phyloP scores from a whole-genome alignment of 2,113 vertebrate genomes.

The Pelvicachromis taeniatus region DNA sequence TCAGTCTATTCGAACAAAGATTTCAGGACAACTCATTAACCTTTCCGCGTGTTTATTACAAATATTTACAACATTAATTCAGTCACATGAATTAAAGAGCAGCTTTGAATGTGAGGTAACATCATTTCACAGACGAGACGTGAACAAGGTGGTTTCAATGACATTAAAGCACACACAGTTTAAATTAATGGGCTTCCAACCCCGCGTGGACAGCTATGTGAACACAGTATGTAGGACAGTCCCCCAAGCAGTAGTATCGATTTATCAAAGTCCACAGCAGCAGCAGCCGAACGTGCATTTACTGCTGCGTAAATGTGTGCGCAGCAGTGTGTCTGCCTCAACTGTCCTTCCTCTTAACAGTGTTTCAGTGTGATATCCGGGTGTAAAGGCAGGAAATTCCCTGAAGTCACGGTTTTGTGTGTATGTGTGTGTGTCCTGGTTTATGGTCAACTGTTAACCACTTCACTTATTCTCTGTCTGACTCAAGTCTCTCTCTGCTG shows the following conservation, averaged over 20 bases:
- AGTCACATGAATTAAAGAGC: conserved; percentile 16
- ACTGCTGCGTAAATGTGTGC: neutral
- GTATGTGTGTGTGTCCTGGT: neutral
- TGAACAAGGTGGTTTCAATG: neutral
- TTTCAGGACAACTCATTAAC: neutral
- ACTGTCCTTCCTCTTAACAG: conserved; percentile 22
- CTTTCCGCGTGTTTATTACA: conserved; percentile 55
- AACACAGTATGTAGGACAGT: conserved; percentile 7
- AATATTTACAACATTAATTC: conserved; percentile 23
- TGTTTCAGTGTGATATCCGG: neutral
- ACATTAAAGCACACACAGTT: neutral
- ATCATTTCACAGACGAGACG: conserved; percentile 4
- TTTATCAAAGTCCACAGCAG: conserved; percentile 54
- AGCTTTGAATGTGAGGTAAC: conserved; percentile 59
- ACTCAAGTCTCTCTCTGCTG: conserved; percentile 36
- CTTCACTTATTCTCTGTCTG: conserved; percentile 7
- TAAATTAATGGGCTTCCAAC: neutral
- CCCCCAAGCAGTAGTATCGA: conserved; percentile 38
- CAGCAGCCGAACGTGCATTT: conserved; percentile 17
- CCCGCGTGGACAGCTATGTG: neutral
- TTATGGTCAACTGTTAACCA: conserved; percentile 8
- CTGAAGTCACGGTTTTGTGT: neutral
- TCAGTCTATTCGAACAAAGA: neutral
- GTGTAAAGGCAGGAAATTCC: conserved; percentile 41
- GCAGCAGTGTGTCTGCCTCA: neutral